phyloP scores from a whole-genome alignment of 2,797 vertebrate species.

The Alauda arvensis region DNA sequence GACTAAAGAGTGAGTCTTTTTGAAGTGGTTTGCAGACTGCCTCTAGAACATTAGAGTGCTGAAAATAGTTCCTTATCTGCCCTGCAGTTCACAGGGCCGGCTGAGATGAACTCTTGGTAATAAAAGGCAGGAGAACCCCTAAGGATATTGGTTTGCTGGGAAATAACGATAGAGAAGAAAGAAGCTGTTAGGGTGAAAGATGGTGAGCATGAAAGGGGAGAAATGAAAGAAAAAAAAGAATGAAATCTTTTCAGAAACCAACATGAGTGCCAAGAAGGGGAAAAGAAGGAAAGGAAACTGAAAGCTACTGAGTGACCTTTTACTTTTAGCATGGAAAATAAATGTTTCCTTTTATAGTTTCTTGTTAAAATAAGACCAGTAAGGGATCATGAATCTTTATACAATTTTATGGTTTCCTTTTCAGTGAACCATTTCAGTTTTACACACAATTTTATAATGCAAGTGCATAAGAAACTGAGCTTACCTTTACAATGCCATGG shows the following conservation, averaged over 20 bases:
- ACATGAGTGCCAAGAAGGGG: not conserved
- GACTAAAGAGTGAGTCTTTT: not conserved
- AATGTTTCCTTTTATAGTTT: conserved; percentile 59
- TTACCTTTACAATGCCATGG: not conserved
- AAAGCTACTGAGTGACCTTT: conserved; percentile 62
- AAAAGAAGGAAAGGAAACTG: conserved; percentile 10
- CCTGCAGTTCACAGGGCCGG: conserved; percentile 61
- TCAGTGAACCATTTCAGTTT: conserved; percentile 32
- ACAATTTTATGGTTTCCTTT: conserved; percentile 23
- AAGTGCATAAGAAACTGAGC: not conserved
- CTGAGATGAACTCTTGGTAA: conserved; percentile 63
- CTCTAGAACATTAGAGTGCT: conserved; percentile 24
- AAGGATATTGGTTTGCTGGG: conserved; percentile 46
- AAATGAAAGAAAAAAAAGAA: conserved; percentile 41
- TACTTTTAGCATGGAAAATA: conserved; percentile 51
- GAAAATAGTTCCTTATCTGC: conserved; percentile 53
- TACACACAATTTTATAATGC: conserved; percentile 33
- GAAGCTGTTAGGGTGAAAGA: conserved; percentile 56
- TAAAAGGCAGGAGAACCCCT: conserved; percentile 54
- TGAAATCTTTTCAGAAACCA: conserved; percentile 29
- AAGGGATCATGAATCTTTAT: conserved; percentile 40
- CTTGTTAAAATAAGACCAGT: conserved; percentile 46
- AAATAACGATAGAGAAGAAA: conserved; percentile 55
- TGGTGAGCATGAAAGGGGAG: conserved; percentile 39
- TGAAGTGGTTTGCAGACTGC: not conserved